These are phyloP conservation scores for Eriocheir sinensis DNA, from an alignment of 1,140 invertebrate genomes.

Conservation along the genomic window DNA sequence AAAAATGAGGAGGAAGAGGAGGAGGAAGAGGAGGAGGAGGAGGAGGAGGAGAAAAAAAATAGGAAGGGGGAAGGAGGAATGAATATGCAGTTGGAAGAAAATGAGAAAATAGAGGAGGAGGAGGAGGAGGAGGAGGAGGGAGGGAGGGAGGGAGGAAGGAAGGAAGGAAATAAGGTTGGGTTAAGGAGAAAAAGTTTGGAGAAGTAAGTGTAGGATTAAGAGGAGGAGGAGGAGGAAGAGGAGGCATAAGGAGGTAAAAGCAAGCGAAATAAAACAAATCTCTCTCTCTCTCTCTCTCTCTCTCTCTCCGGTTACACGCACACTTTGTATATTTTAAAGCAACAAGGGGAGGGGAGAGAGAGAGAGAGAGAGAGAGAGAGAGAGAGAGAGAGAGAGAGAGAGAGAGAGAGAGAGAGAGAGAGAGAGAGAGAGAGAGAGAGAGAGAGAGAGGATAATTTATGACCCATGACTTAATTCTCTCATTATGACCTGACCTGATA, in stretches of 20 bases:
- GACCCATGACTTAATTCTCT: too few relatives aligned
- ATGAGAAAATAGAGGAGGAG: not conserved
- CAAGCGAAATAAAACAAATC: too few relatives aligned
- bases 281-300: too few relatives aligned
- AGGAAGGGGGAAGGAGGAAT: not conserved
- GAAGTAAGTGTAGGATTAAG: too few relatives aligned
- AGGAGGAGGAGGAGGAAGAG: too few relatives aligned
- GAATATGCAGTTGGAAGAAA: not conserved
- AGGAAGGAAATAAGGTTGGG: too few relatives aligned
- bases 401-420: conserved; percentile 24
- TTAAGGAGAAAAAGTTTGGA: not conserved
- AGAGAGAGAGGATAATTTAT: not conserved
- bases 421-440: conserved; percentile 11
- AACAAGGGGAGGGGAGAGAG: too few relatives aligned
- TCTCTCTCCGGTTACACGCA: too few relatives aligned
- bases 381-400: not conserved
- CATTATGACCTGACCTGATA: too few relatives aligned
- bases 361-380: conserved; percentile 37
- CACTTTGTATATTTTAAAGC: too few relatives aligned
- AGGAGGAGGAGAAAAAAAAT: not conserved
- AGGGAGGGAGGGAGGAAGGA: too few relatives aligned
- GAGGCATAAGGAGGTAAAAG: too few relatives aligned
- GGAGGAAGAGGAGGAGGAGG: not conserved
- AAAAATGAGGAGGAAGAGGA: not conserved
- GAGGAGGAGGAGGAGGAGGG: not conserved